Evolutionary conservation across 2,113 vertebrate species (phyloP).

Genomic region (Solea senegalensis): DNA sequence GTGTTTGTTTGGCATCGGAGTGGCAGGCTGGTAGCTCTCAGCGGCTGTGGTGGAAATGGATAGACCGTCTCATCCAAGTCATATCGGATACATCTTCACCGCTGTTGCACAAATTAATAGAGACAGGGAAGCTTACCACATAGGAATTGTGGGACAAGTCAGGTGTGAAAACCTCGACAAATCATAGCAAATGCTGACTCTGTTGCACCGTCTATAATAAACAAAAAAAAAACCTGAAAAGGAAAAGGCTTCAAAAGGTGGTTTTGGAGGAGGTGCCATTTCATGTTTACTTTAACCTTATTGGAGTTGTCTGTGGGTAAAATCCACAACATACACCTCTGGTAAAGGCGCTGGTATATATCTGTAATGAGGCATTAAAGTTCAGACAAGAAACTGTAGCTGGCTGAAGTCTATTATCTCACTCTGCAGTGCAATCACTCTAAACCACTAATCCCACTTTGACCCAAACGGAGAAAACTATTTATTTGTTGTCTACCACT

Average conservation of each 20-base stretch:
- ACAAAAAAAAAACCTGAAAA: too few species aligned
- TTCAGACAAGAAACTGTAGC: neutral
- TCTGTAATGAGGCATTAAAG: too few species aligned
- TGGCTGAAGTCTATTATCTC: constrained; percentile 47
- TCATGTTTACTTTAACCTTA: too few species aligned
- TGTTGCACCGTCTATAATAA: too few species aligned
- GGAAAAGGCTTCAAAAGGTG: too few species aligned
- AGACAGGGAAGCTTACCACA: constrained; percentile 8
- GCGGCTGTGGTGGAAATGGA: constrained; percentile 48
- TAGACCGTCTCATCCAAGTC: constrained; percentile 53
- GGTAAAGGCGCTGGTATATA: too few species aligned
- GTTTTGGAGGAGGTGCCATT: too few species aligned
- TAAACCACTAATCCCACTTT: constrained; percentile 41
- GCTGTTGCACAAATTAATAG: constrained; percentile 28
- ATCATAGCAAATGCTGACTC: too few species aligned
- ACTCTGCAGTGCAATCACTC: constrained; percentile 2
- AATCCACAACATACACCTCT: too few species aligned
- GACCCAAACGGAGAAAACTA: constrained; percentile 28
- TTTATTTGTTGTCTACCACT: constrained; percentile 33
- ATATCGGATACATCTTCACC: constrained; percentile 43
- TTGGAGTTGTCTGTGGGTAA: too few species aligned
- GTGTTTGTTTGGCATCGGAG: constrained; percentile 52
- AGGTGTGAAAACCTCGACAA: too few species aligned
- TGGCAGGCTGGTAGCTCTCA: constrained; percentile 33
- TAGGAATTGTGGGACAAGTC: neutral